Conservation (phyloP, 2,113 vertebrate genomes). For the Antechinus stuartii region DNA sequence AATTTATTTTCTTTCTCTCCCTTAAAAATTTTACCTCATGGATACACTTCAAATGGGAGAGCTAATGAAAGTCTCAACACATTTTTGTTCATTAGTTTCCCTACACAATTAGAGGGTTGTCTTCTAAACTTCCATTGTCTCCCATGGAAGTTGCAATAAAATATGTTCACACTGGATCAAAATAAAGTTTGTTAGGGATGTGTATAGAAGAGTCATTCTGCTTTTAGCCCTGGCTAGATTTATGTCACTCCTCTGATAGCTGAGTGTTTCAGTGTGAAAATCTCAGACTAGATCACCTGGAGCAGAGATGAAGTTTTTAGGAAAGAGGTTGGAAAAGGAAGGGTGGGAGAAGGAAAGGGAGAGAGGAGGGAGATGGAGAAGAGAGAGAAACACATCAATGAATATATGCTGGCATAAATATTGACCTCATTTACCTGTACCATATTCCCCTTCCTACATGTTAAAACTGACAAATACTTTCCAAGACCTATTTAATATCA, state of each 20-base stretch:
- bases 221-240: slow-evolving; percentile 20
- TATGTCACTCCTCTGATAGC: neutral
- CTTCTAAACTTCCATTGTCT: slow-evolving; percentile 10
- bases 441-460: neutral
- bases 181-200: neutral
- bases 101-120: neutral
- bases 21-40: slow-evolving; percentile 26
- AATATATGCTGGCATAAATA: neutral
- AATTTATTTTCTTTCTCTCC: neutral
- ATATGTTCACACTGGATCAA: neutral
- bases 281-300: neutral
- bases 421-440: neutral
- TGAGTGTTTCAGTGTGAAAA: neutral
- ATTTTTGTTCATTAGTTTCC: slow-evolving; percentile 31
- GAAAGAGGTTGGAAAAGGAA: neutral
- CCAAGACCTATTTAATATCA: neutral
- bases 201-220: neutral
- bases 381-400: neutral
- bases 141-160: neutral
- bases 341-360: neutral
- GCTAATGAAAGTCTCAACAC: neutral
- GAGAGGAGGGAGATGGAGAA: neutral
- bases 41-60: neutral
- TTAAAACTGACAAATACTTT: neutral
- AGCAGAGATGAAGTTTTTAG: neutral